A percentile compares a stretch with the other conserved stretches of the same genome.
These are phyloP conservation scores for Empidonax traillii DNA, from an alignment of 2,113 vertebrate species.

Conservation along the genomic window DNA sequence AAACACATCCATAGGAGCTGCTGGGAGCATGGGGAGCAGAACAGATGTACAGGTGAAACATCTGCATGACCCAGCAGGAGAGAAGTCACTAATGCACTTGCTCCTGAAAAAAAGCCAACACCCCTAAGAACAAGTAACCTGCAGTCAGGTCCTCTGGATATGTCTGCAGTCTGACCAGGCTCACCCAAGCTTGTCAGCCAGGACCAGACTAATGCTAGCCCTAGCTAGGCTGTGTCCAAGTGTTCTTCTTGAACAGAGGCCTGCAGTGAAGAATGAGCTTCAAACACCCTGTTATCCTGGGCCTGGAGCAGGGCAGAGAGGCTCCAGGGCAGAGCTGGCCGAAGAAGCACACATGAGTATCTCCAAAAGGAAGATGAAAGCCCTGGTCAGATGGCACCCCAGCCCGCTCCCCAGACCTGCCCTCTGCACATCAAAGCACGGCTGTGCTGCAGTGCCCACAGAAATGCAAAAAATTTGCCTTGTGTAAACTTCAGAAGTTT, in stretches of 20 bases:
- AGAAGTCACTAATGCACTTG: background rate
- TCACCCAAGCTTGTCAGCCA: background rate
- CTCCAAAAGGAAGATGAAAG: background rate
- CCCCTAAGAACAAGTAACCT: background rate
- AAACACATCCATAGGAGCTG: background rate
- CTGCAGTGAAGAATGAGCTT: background rate
- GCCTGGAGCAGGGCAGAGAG: background rate
- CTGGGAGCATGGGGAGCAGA: background rate
- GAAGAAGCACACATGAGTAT: background rate
- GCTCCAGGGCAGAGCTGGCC: background rate
- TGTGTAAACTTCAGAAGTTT: slow-evolving; percentile 10
- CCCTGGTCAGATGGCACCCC: background rate
- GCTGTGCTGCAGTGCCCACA: background rate
- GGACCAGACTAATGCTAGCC: background rate
- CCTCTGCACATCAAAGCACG: background rate
- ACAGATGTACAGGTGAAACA: background rate
- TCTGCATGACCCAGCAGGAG: background rate
- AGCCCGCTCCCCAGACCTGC: background rate
- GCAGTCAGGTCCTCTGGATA: background rate
- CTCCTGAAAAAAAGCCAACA: background rate
- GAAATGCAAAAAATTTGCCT: background rate
- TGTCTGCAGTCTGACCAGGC: background rate
- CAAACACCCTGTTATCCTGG: background rate
- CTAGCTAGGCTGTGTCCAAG: background rate
- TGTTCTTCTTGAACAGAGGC: background rate